Conservation (phyloP, 2,888 invertebrate genomes). For the Trichacis sp. region DNA sequence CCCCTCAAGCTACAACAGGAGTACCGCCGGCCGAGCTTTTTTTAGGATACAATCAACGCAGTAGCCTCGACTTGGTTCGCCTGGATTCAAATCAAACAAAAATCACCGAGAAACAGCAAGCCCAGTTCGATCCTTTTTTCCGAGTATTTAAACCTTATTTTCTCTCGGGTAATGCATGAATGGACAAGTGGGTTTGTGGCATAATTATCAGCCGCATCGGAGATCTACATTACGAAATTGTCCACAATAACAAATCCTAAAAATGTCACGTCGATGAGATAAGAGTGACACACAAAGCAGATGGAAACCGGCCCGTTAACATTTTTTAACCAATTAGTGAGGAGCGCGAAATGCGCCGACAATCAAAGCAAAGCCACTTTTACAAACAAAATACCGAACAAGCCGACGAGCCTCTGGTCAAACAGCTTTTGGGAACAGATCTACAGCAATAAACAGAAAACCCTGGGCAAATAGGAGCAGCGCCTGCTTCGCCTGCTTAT, state of each 20-base stretch:
- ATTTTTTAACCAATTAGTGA: too few relatives aligned
- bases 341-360: too few relatives aligned
- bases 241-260: neutral
- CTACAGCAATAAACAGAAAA: too few relatives aligned
- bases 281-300: too few relatives aligned
- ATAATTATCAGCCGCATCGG: constrained; percentile 10
- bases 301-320: too few relatives aligned
- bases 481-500: too few relatives aligned
- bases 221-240: constrained; percentile 28
- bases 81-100: constrained; percentile 1
- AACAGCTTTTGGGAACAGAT: too few relatives aligned
- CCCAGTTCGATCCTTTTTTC: constrained; percentile 5
- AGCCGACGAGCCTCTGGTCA: too few relatives aligned
- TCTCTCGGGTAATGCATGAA: constrained; percentile 15
- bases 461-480: too few relatives aligned
- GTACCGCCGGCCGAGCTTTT: constrained; percentile 42
- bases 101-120: constrained; percentile 11
- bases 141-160: constrained; percentile 18
- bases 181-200: constrained; percentile 29
- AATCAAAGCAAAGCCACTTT: too few relatives aligned
- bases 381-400: too few relatives aligned
- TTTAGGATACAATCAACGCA: constrained; percentile 36
- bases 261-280: constrained; percentile 21
- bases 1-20: constrained; percentile 37
- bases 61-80: constrained; percentile 32